Conservation (phyloP, 2,888 invertebrate species). For the Syrphus vitripennis region DNA sequence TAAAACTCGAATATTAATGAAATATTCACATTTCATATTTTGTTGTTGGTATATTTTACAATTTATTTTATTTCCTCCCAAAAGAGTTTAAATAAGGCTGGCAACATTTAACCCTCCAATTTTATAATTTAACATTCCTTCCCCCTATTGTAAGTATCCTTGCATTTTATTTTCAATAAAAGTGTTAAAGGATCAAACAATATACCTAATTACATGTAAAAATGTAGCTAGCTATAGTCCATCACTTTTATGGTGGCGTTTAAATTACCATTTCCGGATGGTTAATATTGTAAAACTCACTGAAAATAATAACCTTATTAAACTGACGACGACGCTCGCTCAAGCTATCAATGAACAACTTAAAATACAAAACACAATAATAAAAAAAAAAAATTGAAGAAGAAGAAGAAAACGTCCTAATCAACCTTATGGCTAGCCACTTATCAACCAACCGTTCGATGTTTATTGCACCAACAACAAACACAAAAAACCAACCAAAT, state of each 20-base stretch:
- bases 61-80: too few species aligned
- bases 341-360: constrained; percentile 34
- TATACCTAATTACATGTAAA: not conserved
- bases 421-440: constrained; percentile 67
- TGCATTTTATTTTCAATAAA: not conserved
- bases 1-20: too few species aligned
- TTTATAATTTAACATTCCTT: not conserved
- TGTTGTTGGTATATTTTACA: too few species aligned
- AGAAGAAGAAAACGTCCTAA: constrained; percentile 18
- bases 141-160: not conserved
- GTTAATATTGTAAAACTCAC: constrained; percentile 54
- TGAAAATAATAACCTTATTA: constrained; percentile 46
- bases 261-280: constrained; percentile 70
- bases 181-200: constrained; percentile 29
- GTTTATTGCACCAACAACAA: constrained; percentile 40
- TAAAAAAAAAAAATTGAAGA: not conserved
- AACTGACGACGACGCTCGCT: constrained; percentile 16
- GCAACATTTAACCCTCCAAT: not conserved
- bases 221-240: not conserved
- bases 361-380: not conserved
- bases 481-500: constrained; percentile 27
- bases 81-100: too few species aligned
- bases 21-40: too few species aligned
- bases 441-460: constrained; percentile 58
- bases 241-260: constrained; percentile 55